These are phyloP conservation scores for Phymastichus coffea DNA, from an alignment of 1,140 invertebrate genomes.

Conservation along the genomic window DNA sequence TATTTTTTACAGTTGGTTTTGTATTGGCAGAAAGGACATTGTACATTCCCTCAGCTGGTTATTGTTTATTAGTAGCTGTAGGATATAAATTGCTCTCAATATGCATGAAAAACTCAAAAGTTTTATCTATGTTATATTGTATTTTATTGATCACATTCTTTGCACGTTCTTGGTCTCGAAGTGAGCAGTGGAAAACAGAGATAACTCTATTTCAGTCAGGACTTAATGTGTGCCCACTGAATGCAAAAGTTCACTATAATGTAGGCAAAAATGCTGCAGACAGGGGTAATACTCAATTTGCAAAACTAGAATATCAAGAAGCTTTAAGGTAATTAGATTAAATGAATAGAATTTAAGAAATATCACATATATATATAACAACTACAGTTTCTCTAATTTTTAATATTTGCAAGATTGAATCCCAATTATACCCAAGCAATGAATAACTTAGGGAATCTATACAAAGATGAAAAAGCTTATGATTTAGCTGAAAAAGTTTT, in stretches of 20 bases:
- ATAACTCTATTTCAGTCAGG: constrained; percentile 71
- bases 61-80: constrained; percentile 72
- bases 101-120: constrained; percentile 33
- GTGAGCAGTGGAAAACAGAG: constrained; percentile 78
- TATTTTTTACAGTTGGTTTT: constrained; percentile 90
- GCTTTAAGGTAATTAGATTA: constrained; percentile 71
- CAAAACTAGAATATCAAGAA: constrained; percentile 76
- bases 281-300: constrained; percentile 65
- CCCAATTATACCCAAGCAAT: constrained; percentile 93
- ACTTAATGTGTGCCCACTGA: constrained; percentile 75
- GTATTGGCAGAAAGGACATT: constrained; percentile 86
- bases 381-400: constrained; percentile 2
- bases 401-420: constrained; percentile 65
- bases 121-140: constrained; percentile 39
- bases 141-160: constrained; percentile 60
- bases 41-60: constrained; percentile 85
- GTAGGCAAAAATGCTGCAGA: constrained; percentile 86
- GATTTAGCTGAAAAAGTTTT: constrained; percentile 77
- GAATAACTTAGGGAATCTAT: constrained; percentile 94
- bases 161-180: constrained; percentile 69
- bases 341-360: not conserved
- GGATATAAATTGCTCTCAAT: constrained; percentile 58
- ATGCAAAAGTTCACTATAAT: constrained; percentile 97
- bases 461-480: constrained; percentile 75
- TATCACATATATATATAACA: not conserved